A percentile compares a stretch with the other conserved stretches of the same genome.
Conservation (phyloP, 2,888 invertebrate species). For the Pammene aurita region DNA sequence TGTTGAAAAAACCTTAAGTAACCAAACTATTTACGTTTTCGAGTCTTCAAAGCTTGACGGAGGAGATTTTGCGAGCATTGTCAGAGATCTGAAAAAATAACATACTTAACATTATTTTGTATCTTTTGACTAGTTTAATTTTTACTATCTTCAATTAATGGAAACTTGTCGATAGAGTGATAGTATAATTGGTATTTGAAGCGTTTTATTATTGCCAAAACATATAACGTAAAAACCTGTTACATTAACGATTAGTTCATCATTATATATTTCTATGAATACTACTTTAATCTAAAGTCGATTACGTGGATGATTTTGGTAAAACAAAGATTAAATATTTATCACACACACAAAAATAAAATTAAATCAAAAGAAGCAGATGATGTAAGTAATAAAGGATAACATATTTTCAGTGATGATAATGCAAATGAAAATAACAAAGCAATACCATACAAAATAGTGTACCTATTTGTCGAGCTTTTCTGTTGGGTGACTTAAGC, state of each 20-base stretch:
- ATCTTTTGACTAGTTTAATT: not conserved
- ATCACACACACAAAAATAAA: slow-evolving; percentile 43
- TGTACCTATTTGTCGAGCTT: slow-evolving; percentile 80
- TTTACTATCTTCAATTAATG: slow-evolving; percentile 17
- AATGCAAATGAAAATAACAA: slow-evolving; percentile 62
- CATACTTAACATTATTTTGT: slow-evolving; percentile 33
- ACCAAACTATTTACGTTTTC: slow-evolving; percentile 61
- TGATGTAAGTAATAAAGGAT: slow-evolving; percentile 40
- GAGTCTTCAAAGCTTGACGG: slow-evolving; percentile 69
- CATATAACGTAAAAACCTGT: too few relatives aligned
- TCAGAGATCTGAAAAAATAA: slow-evolving; percentile 71
- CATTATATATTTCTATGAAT: not conserved
- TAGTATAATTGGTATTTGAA: not conserved
- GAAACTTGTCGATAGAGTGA: not conserved
- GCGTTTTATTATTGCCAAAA: too few relatives aligned
- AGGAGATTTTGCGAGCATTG: slow-evolving; percentile 74
- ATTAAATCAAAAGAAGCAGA: slow-evolving; percentile 48
- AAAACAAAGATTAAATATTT: slow-evolving; percentile 5
- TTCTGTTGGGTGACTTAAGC: slow-evolving; percentile 82
- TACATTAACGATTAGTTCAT: too few relatives aligned
- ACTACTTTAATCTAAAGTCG: slow-evolving; percentile 14
- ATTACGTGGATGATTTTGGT: slow-evolving; percentile 19
- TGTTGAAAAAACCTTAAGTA: slow-evolving; percentile 40
- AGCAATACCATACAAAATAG: slow-evolving; percentile 70
- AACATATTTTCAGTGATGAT: slow-evolving; percentile 46